Conservation (phyloP, 92 coral and sea anemone species). For the Actinernus sp. region DNA sequence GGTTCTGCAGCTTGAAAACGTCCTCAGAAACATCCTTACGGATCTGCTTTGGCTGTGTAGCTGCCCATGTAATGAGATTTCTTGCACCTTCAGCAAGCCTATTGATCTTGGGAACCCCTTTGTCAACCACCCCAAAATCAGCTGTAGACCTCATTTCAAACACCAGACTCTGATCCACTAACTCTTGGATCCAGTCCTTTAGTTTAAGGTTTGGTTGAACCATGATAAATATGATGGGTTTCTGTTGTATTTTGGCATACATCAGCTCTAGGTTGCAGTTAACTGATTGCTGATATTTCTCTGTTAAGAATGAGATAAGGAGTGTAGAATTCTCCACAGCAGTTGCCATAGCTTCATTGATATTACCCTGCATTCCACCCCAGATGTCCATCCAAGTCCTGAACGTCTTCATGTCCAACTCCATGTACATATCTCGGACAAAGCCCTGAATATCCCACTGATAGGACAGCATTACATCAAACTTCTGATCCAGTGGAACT, state of each 20-base stretch:
- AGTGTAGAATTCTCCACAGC: slow-evolving; percentile 83
- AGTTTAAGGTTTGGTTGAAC: slow-evolving; percentile 59
- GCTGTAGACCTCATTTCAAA: slow-evolving; percentile 53
- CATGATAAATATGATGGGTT: slow-evolving; percentile 71
- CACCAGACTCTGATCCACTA: slow-evolving; percentile 59
- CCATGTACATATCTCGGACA: slow-evolving; percentile 86
- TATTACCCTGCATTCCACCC: slow-evolving; percentile 92
- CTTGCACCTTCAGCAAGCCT: slow-evolving; percentile 76
- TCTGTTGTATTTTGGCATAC: slow-evolving; percentile 63
- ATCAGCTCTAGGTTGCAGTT: slow-evolving; percentile 81
- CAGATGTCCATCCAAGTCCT: slow-evolving; percentile 89
- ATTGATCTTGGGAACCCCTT: slow-evolving; percentile 82
- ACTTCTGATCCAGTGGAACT: slow-evolving; percentile 73
- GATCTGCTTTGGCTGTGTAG: slow-evolving; percentile 32
- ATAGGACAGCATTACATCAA: slow-evolving; percentile 84
- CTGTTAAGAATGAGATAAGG: slow-evolving; percentile 71
- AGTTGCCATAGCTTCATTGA: slow-evolving; percentile 87
- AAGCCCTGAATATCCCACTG: slow-evolving; percentile 85
- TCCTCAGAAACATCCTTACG: slow-evolving; percentile 78
- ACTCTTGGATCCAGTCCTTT: slow-evolving; percentile 75
- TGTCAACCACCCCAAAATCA: slow-evolving; percentile 67
- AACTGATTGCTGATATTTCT: slow-evolving; percentile 80
- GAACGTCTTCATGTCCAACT: slow-evolving; percentile 70
- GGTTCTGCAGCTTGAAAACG: slow-evolving; percentile 61
- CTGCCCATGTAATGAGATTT: slow-evolving; percentile 59